Percentiles rank a stretch among this genome's conserved stretches.
Evolutionary conservation across 2,797 vertebrate genomes (phyloP).

Genomic region (Clarias fuscus): DNA sequence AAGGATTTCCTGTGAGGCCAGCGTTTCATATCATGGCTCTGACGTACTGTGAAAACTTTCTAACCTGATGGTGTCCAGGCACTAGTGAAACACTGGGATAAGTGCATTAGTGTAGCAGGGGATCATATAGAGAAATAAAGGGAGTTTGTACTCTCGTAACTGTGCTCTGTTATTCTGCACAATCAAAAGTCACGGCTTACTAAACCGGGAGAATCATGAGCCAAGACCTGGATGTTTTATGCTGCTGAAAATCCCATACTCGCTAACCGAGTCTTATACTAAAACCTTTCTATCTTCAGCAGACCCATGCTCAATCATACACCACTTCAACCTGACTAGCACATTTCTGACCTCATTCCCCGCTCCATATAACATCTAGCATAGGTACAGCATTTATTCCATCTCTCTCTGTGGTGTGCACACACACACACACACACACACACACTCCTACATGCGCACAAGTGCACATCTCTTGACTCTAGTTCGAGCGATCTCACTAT

Average conservation of each 20-base stretch:
- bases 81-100: no score
- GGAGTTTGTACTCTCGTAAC: no score
- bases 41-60: no score
- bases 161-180: no score
- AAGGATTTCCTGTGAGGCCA: no score
- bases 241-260: not conserved
- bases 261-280: not conserved
- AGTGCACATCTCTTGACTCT: conserved; percentile 52
- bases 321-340: conserved; percentile 2
- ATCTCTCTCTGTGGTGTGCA: not conserved
- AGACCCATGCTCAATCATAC: conserved; percentile 9
- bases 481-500: conserved; percentile 49
- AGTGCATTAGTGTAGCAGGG: no score
- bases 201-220: not conserved
- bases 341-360: conserved; percentile 4
- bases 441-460: conserved; percentile 28
- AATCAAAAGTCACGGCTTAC: no score
- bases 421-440: no score
- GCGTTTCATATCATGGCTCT: no score
- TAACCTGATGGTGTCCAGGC: no score
- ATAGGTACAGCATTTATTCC: conserved; percentile 33
- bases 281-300: not conserved
- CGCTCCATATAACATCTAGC: conserved; percentile 25
- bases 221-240: not conserved
- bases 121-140: no score